These are phyloP conservation scores for Otolemur garnettii DNA, from an alignment of 2,113 vertebrate genomes.

Conservation along the genomic window DNA sequence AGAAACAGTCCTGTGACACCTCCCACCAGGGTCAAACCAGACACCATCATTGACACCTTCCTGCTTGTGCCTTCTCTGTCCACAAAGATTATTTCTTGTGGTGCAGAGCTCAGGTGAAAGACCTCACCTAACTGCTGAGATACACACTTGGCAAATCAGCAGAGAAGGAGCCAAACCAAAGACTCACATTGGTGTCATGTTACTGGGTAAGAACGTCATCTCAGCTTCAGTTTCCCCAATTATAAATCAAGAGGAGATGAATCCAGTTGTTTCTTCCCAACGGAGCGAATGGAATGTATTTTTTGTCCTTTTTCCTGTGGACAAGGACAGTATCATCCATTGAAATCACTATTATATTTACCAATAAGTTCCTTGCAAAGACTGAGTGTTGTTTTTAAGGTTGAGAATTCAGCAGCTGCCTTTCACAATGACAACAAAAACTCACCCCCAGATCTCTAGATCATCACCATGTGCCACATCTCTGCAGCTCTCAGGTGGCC, in stretches of 20 bases:
- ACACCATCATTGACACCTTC: neutral
- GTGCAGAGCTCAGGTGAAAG: neutral
- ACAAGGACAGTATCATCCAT: neutral
- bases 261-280: neutral
- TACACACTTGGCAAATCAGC: neutral
- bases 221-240: neutral
- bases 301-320: neutral
- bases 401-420: neutral
- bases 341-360: neutral
- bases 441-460: neutral
- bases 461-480: neutral
- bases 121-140: neutral
- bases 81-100: no score
- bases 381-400: neutral
- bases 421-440: neutral
- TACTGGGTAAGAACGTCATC: neutral
- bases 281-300: rapidly evolving
- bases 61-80: neutral
- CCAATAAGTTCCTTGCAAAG: neutral
- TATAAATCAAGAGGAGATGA: neutral
- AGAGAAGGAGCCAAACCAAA: neutral
- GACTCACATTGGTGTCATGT: neutral
- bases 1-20: neutral
- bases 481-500: neutral
- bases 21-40: neutral